Conservation (phyloP, 2,888 invertebrate genomes). For the Priocnemis perturbator region DNA sequence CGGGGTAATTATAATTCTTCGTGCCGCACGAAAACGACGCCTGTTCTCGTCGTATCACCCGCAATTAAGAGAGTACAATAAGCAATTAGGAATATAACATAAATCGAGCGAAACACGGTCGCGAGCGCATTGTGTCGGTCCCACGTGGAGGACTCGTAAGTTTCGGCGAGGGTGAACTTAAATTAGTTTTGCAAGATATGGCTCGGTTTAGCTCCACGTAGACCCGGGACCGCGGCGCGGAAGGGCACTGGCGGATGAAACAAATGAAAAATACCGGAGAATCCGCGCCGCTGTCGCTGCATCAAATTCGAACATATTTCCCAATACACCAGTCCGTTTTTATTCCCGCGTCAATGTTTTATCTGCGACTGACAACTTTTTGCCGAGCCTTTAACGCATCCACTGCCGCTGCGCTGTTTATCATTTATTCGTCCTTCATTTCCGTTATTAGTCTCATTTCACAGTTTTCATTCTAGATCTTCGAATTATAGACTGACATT, state of each 20-base stretch:
- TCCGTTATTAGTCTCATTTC: too few relatives aligned
- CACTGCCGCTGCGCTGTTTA: too few relatives aligned
- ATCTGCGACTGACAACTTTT: too few relatives aligned
- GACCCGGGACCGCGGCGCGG: not conserved
- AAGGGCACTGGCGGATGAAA: not conserved
- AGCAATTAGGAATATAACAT: slow-evolving; percentile 40
- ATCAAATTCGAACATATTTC: too few relatives aligned
- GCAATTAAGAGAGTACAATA: slow-evolving; percentile 32
- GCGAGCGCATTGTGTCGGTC: slow-evolving; percentile 15
- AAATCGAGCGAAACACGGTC: slow-evolving; percentile 32
- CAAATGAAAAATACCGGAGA: not conserved
- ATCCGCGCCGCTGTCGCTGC: not conserved
- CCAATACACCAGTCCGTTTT: too few relatives aligned
- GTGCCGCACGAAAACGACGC: too few relatives aligned
- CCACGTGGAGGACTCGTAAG: slow-evolving; percentile 8
- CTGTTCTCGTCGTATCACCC: slow-evolving; percentile 6
- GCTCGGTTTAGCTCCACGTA: slow-evolving; percentile 15
- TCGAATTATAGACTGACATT: too few relatives aligned
- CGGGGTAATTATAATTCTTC: too few relatives aligned
- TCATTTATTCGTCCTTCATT: too few relatives aligned
- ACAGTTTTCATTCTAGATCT: too few relatives aligned
- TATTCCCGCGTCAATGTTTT: too few relatives aligned
- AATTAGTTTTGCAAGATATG: slow-evolving; percentile 46
- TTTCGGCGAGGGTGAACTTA: slow-evolving; percentile 35
- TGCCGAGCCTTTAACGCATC: too few relatives aligned